A percentile compares a stretch with the other conserved stretches of the same genome.
Evolutionary conservation across 2,888 invertebrate species (phyloP).

Genomic region (Halictus ligatus): DNA sequence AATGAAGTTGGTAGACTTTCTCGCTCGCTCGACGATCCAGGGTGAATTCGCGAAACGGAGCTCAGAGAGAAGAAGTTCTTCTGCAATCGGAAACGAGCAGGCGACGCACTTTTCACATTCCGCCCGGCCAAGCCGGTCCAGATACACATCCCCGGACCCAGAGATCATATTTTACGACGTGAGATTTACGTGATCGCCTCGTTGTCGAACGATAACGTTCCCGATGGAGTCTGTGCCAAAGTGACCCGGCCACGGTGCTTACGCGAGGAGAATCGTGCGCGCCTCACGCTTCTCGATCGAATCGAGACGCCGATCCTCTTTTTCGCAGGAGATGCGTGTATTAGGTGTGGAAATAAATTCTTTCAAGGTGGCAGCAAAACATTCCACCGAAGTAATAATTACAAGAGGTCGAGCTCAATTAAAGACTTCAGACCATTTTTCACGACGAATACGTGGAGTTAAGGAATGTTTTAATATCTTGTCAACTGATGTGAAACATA

Average conservation of each 20-base stretch:
- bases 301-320: neutral
- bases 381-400: neutral
- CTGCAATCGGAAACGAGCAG: neutral
- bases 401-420: neutral
- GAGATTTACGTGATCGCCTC: neutral
- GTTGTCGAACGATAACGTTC: conserved; percentile 14
- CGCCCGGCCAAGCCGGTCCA: neutral
- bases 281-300: conserved; percentile 17
- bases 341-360: neutral
- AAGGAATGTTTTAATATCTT: neutral
- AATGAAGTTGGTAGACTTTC: neutral
- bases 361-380: neutral
- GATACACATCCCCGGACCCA: conserved; percentile 1
- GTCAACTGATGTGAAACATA: too few relatives aligned
- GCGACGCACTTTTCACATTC: conserved; percentile 1
- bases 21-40: neutral
- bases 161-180: conserved; percentile 8
- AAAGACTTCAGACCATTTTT: neutral
- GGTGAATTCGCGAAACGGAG: conserved; percentile 19
- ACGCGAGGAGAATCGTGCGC: neutral
- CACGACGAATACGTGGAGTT: neutral
- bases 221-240: neutral
- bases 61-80: neutral
- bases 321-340: neutral
- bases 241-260: conserved; percentile 8